Evolutionary conservation across 64 coral and sea anemone species (phyloP).

Genomic region (Hydrozoanthus tunicans): DNA sequence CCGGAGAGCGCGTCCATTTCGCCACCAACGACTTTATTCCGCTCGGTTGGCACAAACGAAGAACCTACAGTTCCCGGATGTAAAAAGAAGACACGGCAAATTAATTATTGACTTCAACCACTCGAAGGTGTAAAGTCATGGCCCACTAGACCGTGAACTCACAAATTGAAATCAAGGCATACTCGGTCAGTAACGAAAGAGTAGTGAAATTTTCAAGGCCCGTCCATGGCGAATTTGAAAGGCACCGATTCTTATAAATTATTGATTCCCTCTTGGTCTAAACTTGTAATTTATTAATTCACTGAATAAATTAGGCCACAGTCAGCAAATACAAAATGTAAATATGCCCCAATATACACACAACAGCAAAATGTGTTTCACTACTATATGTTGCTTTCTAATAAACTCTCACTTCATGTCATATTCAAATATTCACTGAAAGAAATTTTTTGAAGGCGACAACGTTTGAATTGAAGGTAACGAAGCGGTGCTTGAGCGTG

Average conservation of each 20-base stretch:
- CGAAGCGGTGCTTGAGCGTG: not conserved
- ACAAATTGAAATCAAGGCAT: not conserved
- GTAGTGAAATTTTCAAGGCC: constrained; percentile 56
- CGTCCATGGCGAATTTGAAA: constrained; percentile 68
- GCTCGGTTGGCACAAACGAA: constrained; percentile 67
- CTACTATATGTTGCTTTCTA: not conserved
- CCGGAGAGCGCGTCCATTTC: constrained; percentile 81
- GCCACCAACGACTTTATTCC: constrained; percentile 21
- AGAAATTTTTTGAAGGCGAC: not conserved
- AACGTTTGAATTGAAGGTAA: not conserved
- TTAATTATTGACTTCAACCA: constrained; percentile 67
- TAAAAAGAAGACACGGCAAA: constrained; percentile 75
- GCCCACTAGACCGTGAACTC: not conserved
- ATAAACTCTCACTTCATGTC: not conserved
- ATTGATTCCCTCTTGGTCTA: constrained; percentile 89
- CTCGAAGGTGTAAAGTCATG: constrained; percentile 15
- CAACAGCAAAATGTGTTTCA: constrained; percentile 52
- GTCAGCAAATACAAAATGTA: constrained; percentile 93
- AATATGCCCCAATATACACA: constrained; percentile 76
- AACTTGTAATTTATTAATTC: constrained; percentile 99
- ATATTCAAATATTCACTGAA: not conserved
- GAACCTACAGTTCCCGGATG: constrained; percentile 84
- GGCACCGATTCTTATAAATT: constrained; percentile 89
- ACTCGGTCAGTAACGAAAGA: constrained; percentile 8
- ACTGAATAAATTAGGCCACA: constrained; percentile 90